Evolutionary conservation across 2,113 vertebrate species (phyloP), one percentile per base, ranked within the genome.

Genomic region (Passerina amoena): DNA sequence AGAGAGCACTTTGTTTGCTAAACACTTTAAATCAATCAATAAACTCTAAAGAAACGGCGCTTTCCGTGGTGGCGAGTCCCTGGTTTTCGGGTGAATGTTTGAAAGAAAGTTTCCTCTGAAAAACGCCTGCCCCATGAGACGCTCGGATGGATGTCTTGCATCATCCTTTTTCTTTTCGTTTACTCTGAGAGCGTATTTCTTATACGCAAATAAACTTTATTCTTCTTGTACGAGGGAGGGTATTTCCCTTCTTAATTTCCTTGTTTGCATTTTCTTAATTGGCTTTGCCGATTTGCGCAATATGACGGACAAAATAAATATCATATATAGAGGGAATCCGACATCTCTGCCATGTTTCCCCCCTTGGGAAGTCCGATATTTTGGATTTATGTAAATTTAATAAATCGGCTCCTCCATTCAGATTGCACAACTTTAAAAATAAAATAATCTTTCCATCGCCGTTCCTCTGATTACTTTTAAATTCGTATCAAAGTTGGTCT

Each of bases 1-100:
- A 82, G 92, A 88, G 71, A 97, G 97, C 97, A 96, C 96, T 97
- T 97, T 97, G 96, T 97, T 97, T 96, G 96, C 90, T 94, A 69
- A 96, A 90, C 93, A 95, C 96, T 97, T 98, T 87, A 93, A 96
- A 90, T 85, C 65, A 94, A 96, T 96, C 78, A 97, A 97, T 96
- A 96, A 97, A 96, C 86, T 90, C 70, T 60, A 82, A 96, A 86
- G 70, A 81, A 69, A 80, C 22, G 18, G 65, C 63, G 65, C 28
- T 82, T 63, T 35, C 51, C 35, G 57, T 69, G 53, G 45, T 57
- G 76, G 31, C 9, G 51, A 69, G 60, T 92, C 66, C 64, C 77
- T 57, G 72, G 28, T 5, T 48, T 82, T 59, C n/a, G 54, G 71
- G 14, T 53, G 45, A 9, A 31, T 40, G 35, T 42, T 35, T 25